Base-by-base conservation (phyloP, 1,140 invertebrate species). In the Scylla paramamosain region DNA sequence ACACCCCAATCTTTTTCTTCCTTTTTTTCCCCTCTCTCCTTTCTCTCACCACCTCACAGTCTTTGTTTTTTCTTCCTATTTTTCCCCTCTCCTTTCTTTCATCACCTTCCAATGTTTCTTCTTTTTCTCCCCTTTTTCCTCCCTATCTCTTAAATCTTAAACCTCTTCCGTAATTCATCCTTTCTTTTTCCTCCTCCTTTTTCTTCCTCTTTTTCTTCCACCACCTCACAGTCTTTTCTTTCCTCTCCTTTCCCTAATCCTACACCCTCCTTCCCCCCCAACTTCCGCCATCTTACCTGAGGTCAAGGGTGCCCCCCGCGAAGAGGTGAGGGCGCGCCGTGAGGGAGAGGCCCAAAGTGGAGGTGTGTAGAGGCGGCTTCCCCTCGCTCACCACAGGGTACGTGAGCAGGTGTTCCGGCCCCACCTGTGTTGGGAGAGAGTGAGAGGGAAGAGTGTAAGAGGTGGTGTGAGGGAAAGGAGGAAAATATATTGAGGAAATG, bases 291-390 rank as follows among this genome's bases (percentile, higher is more conserved):
- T 31, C 86, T n/a, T 77, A 88, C 93, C 84, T 94, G 29, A 94
- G 84, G 2, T 94, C 52, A 16, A 94, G 93, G 12, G 52, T 20
- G 16, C 87, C 93, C 10, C 67, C 29, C 8, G 52, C 77, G 59
- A 94, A 94, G 48, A 94, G 52, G 29, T 6, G 32, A 45, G 84
- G 25, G 25, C 86, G 84, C 7, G 93, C 86, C 10, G 86, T 94
- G 86, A 94, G 87, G 10, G 25, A 4, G 1, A 94, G 93, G 31
- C 93, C 93, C 29, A 94, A 52, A 0, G 93, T 93, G 48, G 93
- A 31, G 52, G 93, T 94, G 52, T 67, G 48, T 4, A 77, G 52
- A 4, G 48, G 16, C 12, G 86, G 86, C 0, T 89, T 59, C 8
- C 86, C 93, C 59, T 89, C 86, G 0, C 84, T 32, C 4, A 59